A percentile compares a stretch with the other conserved stretches of the same genome.
Conservation (phyloP, 2,797 vertebrate species). For the Muscicapa comitata region DNA sequence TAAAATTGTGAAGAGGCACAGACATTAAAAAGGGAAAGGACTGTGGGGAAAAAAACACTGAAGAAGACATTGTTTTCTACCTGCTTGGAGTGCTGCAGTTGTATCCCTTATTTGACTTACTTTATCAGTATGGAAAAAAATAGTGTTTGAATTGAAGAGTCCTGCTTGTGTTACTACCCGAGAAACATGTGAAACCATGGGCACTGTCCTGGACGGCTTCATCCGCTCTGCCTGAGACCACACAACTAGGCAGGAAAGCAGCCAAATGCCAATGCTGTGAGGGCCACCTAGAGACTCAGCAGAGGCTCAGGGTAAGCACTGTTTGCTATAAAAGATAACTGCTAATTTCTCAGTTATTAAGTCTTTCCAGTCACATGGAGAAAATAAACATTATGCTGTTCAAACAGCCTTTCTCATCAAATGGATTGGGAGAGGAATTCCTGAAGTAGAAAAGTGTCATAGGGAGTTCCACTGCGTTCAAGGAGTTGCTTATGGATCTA, state of each 20-base stretch:
- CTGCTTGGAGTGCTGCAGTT: neutral
- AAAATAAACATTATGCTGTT: neutral
- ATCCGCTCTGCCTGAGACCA: neutral
- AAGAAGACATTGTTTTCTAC: neutral
- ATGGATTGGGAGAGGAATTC: neutral
- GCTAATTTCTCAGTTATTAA: neutral
- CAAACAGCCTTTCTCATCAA: neutral
- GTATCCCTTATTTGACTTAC: neutral
- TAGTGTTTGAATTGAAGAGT: neutral
- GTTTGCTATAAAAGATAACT: neutral
- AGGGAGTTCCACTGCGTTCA: neutral
- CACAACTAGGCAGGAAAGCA: conserved; percentile 22
- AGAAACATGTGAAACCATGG: neutral
- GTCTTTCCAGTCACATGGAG: neutral
- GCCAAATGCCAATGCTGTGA: neutral
- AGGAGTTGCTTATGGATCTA: neutral
- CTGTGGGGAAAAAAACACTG: neutral
- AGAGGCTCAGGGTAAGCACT: neutral
- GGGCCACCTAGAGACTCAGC: conserved; percentile 10
- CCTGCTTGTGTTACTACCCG: neutral
- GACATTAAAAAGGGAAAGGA: neutral
- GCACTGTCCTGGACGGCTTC: neutral
- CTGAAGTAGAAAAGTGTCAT: neutral
- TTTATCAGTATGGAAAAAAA: neutral
- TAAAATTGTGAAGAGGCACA: neutral